Conservation (phyloP, 2,888 invertebrate species). For the Noctua pronuba region DNA sequence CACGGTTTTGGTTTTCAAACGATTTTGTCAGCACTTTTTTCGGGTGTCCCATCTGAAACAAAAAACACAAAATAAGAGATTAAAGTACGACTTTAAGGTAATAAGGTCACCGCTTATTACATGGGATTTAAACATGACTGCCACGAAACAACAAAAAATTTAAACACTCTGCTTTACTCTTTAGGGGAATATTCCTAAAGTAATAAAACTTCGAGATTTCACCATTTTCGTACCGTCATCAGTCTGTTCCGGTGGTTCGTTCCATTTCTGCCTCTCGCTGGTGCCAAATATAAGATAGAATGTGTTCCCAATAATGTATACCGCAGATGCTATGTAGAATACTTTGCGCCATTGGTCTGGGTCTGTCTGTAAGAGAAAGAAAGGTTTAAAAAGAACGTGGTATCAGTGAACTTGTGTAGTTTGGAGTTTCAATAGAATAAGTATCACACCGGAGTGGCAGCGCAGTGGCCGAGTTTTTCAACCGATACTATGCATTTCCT, state of each 20-base stretch:
- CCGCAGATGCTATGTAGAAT: slow-evolving; percentile 92
- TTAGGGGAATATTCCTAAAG: background rate
- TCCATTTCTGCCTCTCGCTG: slow-evolving; percentile 61
- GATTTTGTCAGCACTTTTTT: slow-evolving; percentile 28
- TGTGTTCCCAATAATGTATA: slow-evolving; percentile 92
- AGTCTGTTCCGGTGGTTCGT: slow-evolving; percentile 41
- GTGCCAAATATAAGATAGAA: slow-evolving; percentile 92
- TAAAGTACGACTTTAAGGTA: too few species aligned
- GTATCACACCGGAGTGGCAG: background rate
- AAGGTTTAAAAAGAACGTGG: background rate
- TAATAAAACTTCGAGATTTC: background rate
- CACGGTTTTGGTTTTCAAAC: slow-evolving; percentile 30
- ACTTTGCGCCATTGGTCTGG: slow-evolving; percentile 92
- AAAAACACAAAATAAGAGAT: background rate
- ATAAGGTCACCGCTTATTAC: too few species aligned
- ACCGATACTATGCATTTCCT: background rate
- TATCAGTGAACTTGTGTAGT: background rate
- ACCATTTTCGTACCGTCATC: slow-evolving; percentile 9
- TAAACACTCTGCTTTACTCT: background rate
- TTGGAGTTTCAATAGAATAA: background rate
- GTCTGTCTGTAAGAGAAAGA: slow-evolving; percentile 84
- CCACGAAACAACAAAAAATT: background rate
- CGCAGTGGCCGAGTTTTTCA: background rate
- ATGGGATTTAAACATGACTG: too few species aligned
- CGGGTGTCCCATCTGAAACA: slow-evolving; percentile 27